Base-by-base conservation (phyloP, 2,113 vertebrate species). In the Ornithorhynchus anatinus region DNA sequence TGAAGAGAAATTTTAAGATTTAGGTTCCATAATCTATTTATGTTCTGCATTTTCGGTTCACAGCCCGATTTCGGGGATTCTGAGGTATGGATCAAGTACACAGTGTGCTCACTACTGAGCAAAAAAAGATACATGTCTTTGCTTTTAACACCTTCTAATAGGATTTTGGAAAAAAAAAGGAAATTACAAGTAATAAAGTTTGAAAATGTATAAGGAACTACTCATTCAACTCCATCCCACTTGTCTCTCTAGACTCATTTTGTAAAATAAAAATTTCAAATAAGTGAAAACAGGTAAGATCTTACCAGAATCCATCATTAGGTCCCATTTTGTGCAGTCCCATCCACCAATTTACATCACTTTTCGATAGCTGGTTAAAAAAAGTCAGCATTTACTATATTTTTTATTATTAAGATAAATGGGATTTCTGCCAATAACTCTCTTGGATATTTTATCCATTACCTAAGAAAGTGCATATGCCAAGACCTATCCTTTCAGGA, bases 261-360 rank as follows among this genome's bases (percentile, higher is more conserved):
- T 8, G 7, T 59, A 65, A 68, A 84, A 53, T 10, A n/a, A 73
- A 58, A 81, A 43, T 66, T 44, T 75, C 61, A 63, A 74, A 64
- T 70, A 79, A 81, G 74, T 70, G 33, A 71, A 54, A 69, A 20
- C 51, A 61, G 50, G 23, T 0, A 25, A 8, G 45, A 67, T 87
- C 90, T 84, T 92, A 98, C 96, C 93, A 93, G 86, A 93, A 90
- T 76, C 89, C 89, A 42, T 82, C 69, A 31, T 72, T 86, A 31
- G 81, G 45, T 53, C 62, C 82, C 77, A 91, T 91, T 57, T 89
- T 39, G 1, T 85, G 92, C 75, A 96, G 39, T 74, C 96, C 97
- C 79, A 97, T 96, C 97, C 96, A 98, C 96, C 96, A 98, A 43
- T 92, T 94, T 35, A 82, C 80, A 25, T 92, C 92, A 32, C 57